These are phyloP conservation scores for Gasterosteus nipponicus DNA, from an alignment of 2,113 vertebrate species.

Conservation along the genomic window DNA sequence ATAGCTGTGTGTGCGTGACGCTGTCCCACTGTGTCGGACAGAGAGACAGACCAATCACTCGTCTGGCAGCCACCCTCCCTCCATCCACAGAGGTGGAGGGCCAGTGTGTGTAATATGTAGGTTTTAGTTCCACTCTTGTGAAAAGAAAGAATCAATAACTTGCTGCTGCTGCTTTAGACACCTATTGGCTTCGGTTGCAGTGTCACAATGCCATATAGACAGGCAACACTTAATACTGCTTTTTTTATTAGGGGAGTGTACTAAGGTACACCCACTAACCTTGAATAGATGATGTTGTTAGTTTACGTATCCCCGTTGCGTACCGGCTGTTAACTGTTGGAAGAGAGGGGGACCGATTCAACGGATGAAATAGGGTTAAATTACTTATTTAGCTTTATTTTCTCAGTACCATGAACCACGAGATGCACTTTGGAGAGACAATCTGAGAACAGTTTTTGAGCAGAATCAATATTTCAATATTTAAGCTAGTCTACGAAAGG, in stretches of 20 bases:
- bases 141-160: conserved; percentile 76
- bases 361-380: not conserved
- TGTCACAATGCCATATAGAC: conserved; percentile 76
- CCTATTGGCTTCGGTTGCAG: conserved; percentile 76
- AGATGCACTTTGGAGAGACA: conserved; percentile 3
- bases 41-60: conserved; percentile 58
- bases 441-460: not conserved
- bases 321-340: not conserved
- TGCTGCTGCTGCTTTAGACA: conserved; percentile 73
- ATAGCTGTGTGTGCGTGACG: not conserved
- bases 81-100: conserved; percentile 54
- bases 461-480: conserved; percentile 9
- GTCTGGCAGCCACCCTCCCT: conserved; percentile 49
- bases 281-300: not conserved
- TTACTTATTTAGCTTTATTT: conserved; percentile 5
- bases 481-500: not conserved
- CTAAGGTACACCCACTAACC: conserved; percentile 43
- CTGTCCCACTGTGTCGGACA: conserved; percentile 48
- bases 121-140: conserved; percentile 80
- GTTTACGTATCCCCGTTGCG: not conserved
- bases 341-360: not conserved
- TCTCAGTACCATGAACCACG: not conserved
- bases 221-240: conserved; percentile 73
- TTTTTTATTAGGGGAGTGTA: conserved; percentile 55
- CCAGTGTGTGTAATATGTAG: conserved; percentile 75